These are phyloP conservation scores for Artemia sinica DNA, from an alignment of 2,888 invertebrate genomes.

Conservation along the genomic window DNA sequence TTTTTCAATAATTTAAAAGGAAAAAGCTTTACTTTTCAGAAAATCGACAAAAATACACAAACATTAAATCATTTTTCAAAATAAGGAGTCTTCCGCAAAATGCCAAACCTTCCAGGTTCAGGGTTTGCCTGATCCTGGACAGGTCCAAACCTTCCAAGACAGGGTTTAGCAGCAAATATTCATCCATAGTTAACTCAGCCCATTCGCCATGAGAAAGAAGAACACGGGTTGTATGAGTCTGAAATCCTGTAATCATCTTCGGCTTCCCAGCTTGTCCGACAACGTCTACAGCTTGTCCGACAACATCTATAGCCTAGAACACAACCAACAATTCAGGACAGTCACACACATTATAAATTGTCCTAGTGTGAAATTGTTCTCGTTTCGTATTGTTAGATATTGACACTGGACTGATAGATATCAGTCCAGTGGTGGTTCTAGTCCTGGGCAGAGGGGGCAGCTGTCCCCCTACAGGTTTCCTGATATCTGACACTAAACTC, in stretches of 20 bases:
- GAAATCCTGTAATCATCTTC: slow-evolving; percentile 97
- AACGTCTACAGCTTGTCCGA: slow-evolving; percentile 83
- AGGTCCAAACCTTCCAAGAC: slow-evolving; percentile 87
- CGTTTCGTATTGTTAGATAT: not conserved
- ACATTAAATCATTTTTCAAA: not conserved
- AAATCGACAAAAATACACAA: not conserved
- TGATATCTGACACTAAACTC: too few species aligned
- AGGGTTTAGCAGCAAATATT: slow-evolving; percentile 80
- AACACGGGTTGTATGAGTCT: slow-evolving; percentile 97
- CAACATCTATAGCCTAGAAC: slow-evolving; percentile 82
- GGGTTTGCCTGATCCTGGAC: too few species aligned
- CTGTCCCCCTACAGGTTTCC: too few species aligned
- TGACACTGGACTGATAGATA: too few species aligned
- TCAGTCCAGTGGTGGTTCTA: too few species aligned
- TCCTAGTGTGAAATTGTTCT: not conserved
- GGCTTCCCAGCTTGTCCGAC: slow-evolving; percentile 99
- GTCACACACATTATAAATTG: not conserved
- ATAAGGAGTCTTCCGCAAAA: slow-evolving; percentile 68
- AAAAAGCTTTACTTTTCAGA: too few species aligned
- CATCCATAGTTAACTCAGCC: slow-evolving; percentile 94
- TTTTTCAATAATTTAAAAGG: too few species aligned
- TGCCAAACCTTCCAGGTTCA: slow-evolving; percentile 40
- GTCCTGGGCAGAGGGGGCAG: too few species aligned
- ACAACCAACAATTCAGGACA: not conserved
- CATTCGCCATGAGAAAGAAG: slow-evolving; percentile 87